Base-by-base conservation (phyloP, 2,888 invertebrate genomes). In the Caenorhabditis zanzibari region DNA sequence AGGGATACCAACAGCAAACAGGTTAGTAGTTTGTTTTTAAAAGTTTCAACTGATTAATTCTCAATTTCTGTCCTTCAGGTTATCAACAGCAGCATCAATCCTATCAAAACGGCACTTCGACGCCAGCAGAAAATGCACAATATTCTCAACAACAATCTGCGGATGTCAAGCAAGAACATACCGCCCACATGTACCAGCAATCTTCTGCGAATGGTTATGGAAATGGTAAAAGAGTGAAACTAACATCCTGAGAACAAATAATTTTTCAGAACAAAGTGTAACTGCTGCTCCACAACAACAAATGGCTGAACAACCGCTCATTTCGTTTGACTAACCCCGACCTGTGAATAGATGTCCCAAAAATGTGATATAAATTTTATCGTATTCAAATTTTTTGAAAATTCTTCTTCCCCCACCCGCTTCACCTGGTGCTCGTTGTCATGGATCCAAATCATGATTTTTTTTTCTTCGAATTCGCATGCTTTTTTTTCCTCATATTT, bases 281-380 rank as follows among this genome's bases (percentile, higher is more conserved):
- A 35, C 44, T 47, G 38, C 61, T 28, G 49, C 32, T 64, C 64
- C n/a, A 14, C 52, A 24, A 44, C 81, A 71, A 14, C 71, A 35
- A 35, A 38, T 75, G 52, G 58, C 75, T 32, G 83, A 83, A 44
- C 83, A 83, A 41, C 83, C 83, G 35, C 77, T 83, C 10, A 83
- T 83, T 58, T 83, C 83, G 38, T 83, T 83, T 64, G 83, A 83
- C 63, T 83, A 71, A 71, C 41, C 38, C 44, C 54, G 12, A 35
- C 24, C 2, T 12, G 38, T 68, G 49, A 54, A 54, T 35, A 38
- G 19, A 16, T 38, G 28, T 54, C 10, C 47, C 24, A 28, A 35
- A 54, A 5, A 28, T 41, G 38, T 71, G 59, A 52, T 54, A 68
- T 56, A 61, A 49, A n/a, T n/a, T 22, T 41, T 52, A 44, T 19